Conservation (phyloP, 2,113 vertebrate species). For the Platanista minor region DNA sequence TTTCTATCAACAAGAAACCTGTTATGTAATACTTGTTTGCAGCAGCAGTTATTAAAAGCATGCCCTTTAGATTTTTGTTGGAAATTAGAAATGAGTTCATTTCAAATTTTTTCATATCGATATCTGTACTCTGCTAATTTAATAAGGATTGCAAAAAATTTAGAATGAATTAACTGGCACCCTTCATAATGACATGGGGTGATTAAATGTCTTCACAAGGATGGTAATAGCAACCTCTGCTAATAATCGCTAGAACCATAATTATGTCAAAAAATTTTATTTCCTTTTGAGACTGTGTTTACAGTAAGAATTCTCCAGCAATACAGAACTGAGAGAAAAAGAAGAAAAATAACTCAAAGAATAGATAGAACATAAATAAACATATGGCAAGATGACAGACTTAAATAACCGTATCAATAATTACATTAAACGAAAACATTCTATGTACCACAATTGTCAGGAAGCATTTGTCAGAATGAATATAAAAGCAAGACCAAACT, state of each 20-base stretch:
- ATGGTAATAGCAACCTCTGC: background rate
- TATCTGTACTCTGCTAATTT: background rate
- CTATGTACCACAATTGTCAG: background rate
- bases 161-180: background rate
- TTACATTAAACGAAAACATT: background rate
- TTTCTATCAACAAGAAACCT: background rate
- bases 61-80: conserved; percentile 1
- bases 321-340: background rate
- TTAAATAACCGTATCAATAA: background rate
- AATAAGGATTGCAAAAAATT: background rate
- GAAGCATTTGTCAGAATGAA: background rate
- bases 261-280: background rate
- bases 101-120: background rate
- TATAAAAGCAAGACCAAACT: background rate
- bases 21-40: conserved; percentile 21
- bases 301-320: background rate
- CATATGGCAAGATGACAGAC: background rate
- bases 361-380: background rate
- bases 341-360: background rate
- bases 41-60: conserved; percentile 10
- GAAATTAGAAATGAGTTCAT: background rate
- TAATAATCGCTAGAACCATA: background rate
- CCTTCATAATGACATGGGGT: background rate
- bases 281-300: background rate
- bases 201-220: background rate